Conservation (phyloP, 2,888 invertebrate genomes). For the Eucriotettix oculatus region DNA sequence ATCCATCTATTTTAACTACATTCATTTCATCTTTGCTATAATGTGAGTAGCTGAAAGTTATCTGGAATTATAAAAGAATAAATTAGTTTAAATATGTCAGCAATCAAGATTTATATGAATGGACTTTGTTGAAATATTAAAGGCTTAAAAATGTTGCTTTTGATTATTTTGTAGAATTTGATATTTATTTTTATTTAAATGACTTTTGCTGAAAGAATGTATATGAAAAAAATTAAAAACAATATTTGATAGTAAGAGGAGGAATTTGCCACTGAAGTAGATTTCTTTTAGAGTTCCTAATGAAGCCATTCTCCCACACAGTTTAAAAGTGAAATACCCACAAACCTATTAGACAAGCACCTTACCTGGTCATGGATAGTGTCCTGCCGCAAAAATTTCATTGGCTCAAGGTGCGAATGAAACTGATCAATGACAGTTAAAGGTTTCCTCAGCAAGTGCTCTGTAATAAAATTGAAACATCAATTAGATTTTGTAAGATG, state of each 20-base stretch:
- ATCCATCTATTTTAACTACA: slow-evolving; percentile 70
- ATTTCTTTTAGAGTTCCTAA: no score
- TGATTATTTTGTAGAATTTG: no score
- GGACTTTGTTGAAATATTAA: no score
- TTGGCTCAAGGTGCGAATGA: slow-evolving; percentile 88
- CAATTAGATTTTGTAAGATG: no score
- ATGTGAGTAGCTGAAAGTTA: slow-evolving; percentile 73
- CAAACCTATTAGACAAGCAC: background rate
- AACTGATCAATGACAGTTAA: slow-evolving; percentile 79
- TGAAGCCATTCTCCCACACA: no score
- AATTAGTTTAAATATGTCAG: slow-evolving; percentile 8
- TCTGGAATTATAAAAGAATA: slow-evolving; percentile 30
- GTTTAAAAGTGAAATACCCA: no score
- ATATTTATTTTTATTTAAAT: no score
- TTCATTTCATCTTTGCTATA: slow-evolving; percentile 65
- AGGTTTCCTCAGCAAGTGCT: slow-evolving; percentile 67
- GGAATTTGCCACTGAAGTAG: no score
- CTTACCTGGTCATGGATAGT: slow-evolving; percentile 65
- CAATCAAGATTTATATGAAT: no score
- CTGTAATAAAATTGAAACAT: slow-evolving; percentile 30
- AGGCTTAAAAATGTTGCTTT: no score
- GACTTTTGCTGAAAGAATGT: background rate
- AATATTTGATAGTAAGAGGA: background rate
- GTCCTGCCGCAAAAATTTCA: slow-evolving; percentile 68
- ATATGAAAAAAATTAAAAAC: background rate